These are phyloP conservation scores for Patagioenas fasciata DNA, from an alignment of 2,113 vertebrate genomes.

Conservation along the genomic window DNA sequence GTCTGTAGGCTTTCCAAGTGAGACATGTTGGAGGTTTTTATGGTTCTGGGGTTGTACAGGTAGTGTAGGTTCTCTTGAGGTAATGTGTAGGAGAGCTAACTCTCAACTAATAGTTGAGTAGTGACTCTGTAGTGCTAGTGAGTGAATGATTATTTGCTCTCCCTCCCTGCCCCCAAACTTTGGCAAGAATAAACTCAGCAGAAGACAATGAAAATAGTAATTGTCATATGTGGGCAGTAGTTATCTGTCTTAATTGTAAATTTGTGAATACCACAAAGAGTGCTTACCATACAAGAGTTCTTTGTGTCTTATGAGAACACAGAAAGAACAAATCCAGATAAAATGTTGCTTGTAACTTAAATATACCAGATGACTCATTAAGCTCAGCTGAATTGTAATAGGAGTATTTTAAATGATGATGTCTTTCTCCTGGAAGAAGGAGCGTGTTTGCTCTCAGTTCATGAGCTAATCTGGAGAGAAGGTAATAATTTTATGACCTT, in stretches of 20 bases:
- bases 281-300: background rate
- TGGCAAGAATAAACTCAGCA: background rate
- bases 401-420: background rate
- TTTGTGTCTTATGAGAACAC: background rate
- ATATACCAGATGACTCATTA: background rate
- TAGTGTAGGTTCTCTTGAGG: background rate
- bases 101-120: background rate
- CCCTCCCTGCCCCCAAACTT: background rate
- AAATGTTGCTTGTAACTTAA: background rate
- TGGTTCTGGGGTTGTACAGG: background rate
- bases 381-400: background rate
- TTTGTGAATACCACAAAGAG: background rate
- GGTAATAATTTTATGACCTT: background rate
- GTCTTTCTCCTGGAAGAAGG: background rate
- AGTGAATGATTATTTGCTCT: background rate
- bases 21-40: background rate
- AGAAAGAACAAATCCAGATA: background rate
- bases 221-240: background rate
- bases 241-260: background rate
- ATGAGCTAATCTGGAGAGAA: background rate
- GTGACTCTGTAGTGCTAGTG: background rate
- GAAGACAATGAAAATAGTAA: background rate
- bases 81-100: background rate
- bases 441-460: background rate
- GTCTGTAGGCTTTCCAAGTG: background rate